These are phyloP conservation scores for Trypoxylon attenuatum DNA, from an alignment of 2,888 invertebrate species.

Conservation along the genomic window DNA sequence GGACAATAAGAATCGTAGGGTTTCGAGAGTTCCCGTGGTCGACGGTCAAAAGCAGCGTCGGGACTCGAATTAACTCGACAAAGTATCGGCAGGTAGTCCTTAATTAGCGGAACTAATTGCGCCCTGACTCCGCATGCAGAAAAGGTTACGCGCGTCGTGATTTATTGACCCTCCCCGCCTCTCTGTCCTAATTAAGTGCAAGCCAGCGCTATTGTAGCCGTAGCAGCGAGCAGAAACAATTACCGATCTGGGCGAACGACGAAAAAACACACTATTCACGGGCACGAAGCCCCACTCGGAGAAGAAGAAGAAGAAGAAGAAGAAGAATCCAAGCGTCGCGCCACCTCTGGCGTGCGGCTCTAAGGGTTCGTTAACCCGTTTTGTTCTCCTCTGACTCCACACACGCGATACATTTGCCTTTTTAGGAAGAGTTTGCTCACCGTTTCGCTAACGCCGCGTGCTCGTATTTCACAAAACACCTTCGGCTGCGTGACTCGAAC, in stretches of 20 bases:
- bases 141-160: constrained; percentile 67
- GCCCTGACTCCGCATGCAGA: constrained; percentile 59
- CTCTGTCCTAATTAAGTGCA: constrained; percentile 67
- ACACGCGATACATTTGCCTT: constrained; percentile 28
- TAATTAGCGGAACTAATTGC: constrained; percentile 70
- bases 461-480: constrained; percentile 39
- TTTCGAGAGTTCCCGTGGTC: constrained; percentile 24
- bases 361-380: constrained; percentile 50
- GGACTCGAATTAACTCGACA: constrained; percentile 66
- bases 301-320: background rate
- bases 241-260: constrained; percentile 36
- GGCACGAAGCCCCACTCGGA: constrained; percentile 16
- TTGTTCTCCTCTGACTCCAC: constrained; percentile 20
- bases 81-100: constrained; percentile 66
- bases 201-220: constrained; percentile 56
- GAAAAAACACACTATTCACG: constrained; percentile 49
- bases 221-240: constrained; percentile 51
- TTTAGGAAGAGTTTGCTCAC: constrained; percentile 25
- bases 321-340: constrained; percentile 34
- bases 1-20: constrained; percentile 9
- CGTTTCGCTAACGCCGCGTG: constrained; percentile 12
- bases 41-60: constrained; percentile 37
- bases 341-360: background rate
- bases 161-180: constrained; percentile 63
- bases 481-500: background rate